phyloP scores from a whole-genome alignment of 2,113 vertebrate species.

The Mormoops blainvillei region DNA sequence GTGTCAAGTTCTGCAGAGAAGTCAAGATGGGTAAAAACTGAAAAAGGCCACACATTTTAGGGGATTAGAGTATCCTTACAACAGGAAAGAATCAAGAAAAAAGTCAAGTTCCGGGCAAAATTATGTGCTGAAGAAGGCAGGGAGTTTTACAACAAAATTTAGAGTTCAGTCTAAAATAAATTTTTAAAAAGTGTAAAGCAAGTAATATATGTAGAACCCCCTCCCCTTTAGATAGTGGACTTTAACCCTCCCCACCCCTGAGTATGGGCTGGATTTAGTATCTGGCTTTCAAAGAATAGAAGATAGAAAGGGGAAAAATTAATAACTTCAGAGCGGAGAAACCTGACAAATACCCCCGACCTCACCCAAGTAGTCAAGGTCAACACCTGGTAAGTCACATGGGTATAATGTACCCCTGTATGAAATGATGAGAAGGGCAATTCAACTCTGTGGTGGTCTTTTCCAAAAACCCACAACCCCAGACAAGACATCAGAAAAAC shows the following conservation, averaged over 20 bases:
- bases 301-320: not conserved
- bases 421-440: not conserved
- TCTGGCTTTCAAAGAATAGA: not conserved
- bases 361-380: slow-evolving; percentile 10
- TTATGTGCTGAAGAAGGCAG: not conserved
- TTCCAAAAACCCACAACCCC: not conserved
- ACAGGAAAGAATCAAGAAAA: not conserved
- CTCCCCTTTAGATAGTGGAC: not conserved
- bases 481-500: not conserved
- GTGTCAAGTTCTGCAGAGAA: not conserved
- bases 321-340: not conserved
- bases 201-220: not conserved
- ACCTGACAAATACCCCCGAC: not conserved
- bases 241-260: not conserved
- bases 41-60: not conserved
- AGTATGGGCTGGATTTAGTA: not conserved
- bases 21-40: not conserved
- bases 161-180: slow-evolving; percentile 2
- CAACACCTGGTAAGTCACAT: not conserved
- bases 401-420: slow-evolving; percentile 8
- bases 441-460: slow-evolving; percentile 28
- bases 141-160: slow-evolving; percentile 2
- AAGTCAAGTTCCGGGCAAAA: slow-evolving; percentile 22
- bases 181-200: not conserved
- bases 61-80: not conserved